A percentile compares a stretch with the other conserved stretches of the same genome.
phyloP scores from a whole-genome alignment of 2,113 vertebrate species.

The Ceratotherium simum region DNA sequence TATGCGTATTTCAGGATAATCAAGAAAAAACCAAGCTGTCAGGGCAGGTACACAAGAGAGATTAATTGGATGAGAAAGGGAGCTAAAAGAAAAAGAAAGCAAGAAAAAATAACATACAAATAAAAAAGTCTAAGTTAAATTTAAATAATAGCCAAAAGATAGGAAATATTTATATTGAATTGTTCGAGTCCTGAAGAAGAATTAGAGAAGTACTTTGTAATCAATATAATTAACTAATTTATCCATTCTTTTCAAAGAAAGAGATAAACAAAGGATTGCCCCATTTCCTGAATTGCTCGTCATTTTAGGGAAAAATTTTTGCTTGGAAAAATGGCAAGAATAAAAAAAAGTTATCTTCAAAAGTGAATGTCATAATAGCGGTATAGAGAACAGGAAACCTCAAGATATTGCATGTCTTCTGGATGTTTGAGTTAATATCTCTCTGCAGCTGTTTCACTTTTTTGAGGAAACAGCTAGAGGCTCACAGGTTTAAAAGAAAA shows the following conservation, averaged over 20 bases:
- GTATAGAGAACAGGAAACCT: not conserved
- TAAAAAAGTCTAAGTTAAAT: conserved; percentile 8
- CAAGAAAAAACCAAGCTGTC: not conserved
- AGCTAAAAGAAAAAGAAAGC: not conserved
- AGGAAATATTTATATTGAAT: not conserved
- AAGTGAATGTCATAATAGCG: not conserved
- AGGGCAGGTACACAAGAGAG: not conserved
- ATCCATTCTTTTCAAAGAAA: not conserved
- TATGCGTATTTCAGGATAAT: not conserved
- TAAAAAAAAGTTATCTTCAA: not conserved
- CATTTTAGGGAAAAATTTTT: not conserved
- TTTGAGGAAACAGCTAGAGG: conserved; percentile 40
- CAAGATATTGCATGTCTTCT: not conserved
- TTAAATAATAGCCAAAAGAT: conserved; percentile 6
- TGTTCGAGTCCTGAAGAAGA: not conserved
- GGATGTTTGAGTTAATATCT: conserved; percentile 7
- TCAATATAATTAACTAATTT: not conserved
- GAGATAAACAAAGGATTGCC: not conserved
- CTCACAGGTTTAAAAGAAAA: conserved; percentile 26
- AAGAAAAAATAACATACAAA: not conserved
- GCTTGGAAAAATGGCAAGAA: not conserved
- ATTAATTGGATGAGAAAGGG: not conserved
- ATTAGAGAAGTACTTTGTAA: not conserved
- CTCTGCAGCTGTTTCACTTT: conserved; percentile 30
- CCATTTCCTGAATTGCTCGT: not conserved